Evolutionary conservation across 1,140 invertebrate genomes (phyloP).

Genomic region (Drosophila sp.): DNA sequence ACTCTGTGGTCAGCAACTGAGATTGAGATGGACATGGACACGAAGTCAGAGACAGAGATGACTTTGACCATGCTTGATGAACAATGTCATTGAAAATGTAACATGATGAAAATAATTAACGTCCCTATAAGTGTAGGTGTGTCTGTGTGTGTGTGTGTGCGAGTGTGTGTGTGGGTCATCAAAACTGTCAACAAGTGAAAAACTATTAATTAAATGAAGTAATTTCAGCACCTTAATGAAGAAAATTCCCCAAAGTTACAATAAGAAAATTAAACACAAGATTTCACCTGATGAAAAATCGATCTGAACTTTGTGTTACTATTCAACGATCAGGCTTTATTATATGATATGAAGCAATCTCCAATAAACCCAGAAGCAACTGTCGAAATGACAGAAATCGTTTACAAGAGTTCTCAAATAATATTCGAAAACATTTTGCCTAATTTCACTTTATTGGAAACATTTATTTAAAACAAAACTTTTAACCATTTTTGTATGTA

Average conservation of each 20-base stretch:
- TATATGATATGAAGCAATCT: too few relatives aligned
- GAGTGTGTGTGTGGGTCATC: background rate
- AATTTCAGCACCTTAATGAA: background rate
- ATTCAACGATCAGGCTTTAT: too few relatives aligned
- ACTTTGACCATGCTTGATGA: slow-evolving; percentile 35
- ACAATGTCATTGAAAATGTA: slow-evolving; percentile 61
- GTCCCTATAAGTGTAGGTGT: background rate
- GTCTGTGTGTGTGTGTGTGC: background rate
- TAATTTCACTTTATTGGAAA: too few relatives aligned
- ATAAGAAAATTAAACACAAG: background rate
- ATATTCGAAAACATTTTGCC: too few relatives aligned
- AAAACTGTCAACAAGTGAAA: background rate
- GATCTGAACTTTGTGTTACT: too few relatives aligned
- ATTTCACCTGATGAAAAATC: too few relatives aligned
- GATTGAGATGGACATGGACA: slow-evolving; percentile 29
- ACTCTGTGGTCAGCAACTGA: slow-evolving; percentile 5
- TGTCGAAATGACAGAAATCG: too few relatives aligned
- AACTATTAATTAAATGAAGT: background rate
- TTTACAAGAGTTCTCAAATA: too few relatives aligned
- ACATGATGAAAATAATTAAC: slow-evolving; percentile 62
- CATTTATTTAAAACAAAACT: too few relatives aligned
- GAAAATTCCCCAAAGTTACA: background rate
- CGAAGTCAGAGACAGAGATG: slow-evolving; percentile 14
- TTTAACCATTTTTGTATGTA: too few relatives aligned
- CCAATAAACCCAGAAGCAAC: too few relatives aligned